Evolutionary conservation across 1,140 invertebrate genomes (phyloP).

Genomic region (Riptortus pedestris): DNA sequence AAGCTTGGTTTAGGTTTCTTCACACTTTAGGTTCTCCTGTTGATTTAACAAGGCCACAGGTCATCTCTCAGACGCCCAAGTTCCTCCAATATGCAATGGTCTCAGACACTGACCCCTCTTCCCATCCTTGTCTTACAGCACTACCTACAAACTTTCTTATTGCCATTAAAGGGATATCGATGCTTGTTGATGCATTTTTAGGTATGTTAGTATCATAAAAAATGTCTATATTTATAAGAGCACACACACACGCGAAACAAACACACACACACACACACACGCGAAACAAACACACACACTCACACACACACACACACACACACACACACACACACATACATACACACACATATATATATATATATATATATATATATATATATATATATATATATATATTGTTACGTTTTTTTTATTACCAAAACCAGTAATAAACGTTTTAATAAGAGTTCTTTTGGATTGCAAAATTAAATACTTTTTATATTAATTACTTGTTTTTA

Average conservation of each 20-base stretch:
- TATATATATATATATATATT: too few species aligned
- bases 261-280: too few species aligned
- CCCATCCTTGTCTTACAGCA: constrained; percentile 79
- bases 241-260: too few species aligned
- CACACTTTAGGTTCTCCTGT: constrained; percentile 90
- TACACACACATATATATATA: too few species aligned
- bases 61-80: constrained; percentile 58
- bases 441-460: too few species aligned
- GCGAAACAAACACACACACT: too few species aligned
- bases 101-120: constrained; percentile 69
- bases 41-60: constrained; percentile 64
- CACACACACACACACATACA: too few species aligned
- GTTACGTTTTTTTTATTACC: too few species aligned
- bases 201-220: constrained; percentile 53
- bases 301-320: too few species aligned
- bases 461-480: too few species aligned
- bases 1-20: constrained; percentile 88
- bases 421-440: too few species aligned
- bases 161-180: constrained; percentile 85
- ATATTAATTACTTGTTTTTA: too few species aligned
- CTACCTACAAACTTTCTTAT: constrained; percentile 85
- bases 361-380: constrained; percentile 3
- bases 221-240: neutral
- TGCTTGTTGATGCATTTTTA: constrained; percentile 88
- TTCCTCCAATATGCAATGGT: constrained; percentile 57